Evolutionary conservation across 1,140 invertebrate genomes (phyloP), one percentile per base, ranked within the genome.

Genomic region (Ladona fulva): DNA sequence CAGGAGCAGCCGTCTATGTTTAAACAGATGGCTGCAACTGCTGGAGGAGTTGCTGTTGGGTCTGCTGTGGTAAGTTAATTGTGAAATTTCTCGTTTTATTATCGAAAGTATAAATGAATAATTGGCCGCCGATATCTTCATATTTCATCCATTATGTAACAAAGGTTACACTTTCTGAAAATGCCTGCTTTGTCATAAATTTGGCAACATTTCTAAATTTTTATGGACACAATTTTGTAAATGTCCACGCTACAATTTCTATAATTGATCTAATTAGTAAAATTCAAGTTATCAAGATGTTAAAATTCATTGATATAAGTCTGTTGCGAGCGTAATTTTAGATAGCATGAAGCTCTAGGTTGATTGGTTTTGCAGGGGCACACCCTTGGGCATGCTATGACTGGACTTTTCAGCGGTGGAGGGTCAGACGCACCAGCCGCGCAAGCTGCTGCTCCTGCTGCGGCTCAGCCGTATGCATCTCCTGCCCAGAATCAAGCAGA

Each of bases 11-110:
- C 85, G 22, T 86, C 86, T 16, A 73, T 95, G 73, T 90, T 96
- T 82, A 90, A 89, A 75, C 93, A 97, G 86, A 97, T 97, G 94
- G 95, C 94, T 78, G 94, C 94, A 1, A 96, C 94, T 8, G 95
- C 94, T 82, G 94, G 94, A 77, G 94, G 94, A 81, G 95, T 96
- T 37, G 95, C 95, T 52, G 90, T 96, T 75, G 95, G 95, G 81
- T 95, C 93, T 0, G 93, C 94, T 52, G 90, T 96, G 80, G 89
- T 90, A 84, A 82, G 88, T 88, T 5, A 37, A 37, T 8, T 37
- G n/a, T n/a, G n/a, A n/a, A n/a, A n/a, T n/a, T 52, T 11, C 44
- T 52, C 19, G 44, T 52, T 52, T 52, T 52, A 52, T 52, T 52
- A 52, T n/a, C n/a, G n/a, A n/a, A n/a, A n/a, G n/a, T n/a, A n/a